phyloP scores from a whole-genome alignment of 2,113 vertebrate species.

The Cathartes aura region DNA sequence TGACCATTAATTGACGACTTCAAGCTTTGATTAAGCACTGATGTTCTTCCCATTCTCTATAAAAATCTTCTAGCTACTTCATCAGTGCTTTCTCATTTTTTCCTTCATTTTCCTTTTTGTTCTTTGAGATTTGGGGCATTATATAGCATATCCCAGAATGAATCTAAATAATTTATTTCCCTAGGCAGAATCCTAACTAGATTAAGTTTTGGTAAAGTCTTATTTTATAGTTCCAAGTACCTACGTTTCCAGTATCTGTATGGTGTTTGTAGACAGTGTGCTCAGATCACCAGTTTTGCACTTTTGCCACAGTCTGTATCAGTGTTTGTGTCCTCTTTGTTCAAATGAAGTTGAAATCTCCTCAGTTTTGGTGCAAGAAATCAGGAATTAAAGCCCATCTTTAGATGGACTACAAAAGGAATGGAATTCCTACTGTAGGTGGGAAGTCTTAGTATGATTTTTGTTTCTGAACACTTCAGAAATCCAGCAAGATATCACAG shows the following conservation, averaged over 20 bases:
- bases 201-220: not conserved
- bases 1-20: not conserved
- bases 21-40: not conserved
- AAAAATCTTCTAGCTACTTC: not conserved
- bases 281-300: not conserved
- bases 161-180: not conserved
- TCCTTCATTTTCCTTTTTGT: not conserved
- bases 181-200: not conserved
- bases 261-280: not conserved
- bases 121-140: not conserved
- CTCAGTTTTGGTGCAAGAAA: not conserved
- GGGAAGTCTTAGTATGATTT: not conserved
- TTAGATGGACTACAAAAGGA: not conserved
- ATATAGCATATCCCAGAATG: not conserved
- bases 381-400: not conserved
- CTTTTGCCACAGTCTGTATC: not conserved
- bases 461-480: not conserved
- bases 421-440: not conserved
- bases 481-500: not conserved
- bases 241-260: not conserved
- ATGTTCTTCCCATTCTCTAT: not conserved
- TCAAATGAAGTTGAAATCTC: not conserved
- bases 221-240: not conserved
- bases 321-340: not conserved
- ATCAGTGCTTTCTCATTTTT: not conserved